Base-by-base conservation (phyloP, 2,888 invertebrate genomes). In the Catocala sponsa region DNA sequence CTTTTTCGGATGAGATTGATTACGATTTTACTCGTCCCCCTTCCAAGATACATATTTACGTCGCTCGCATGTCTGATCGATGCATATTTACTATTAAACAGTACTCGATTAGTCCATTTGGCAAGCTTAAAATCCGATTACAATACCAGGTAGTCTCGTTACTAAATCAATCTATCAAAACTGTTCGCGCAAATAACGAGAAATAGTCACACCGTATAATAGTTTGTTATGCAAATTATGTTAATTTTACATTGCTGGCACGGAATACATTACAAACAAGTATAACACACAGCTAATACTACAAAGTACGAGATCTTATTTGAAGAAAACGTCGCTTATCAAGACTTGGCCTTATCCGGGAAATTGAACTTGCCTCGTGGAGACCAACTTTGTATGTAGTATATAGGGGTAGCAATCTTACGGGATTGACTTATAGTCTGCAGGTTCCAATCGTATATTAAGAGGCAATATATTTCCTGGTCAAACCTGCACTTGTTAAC, bases 141-240 rank as follows among this genome's bases (percentile, higher is more conserved):
- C 12, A 2, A 5, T 25, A 42, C n/a, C 5, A 38, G 9, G 5
- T 13, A 9, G 15, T 38, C 7, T 43, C 41, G 25, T 32, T 43
- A 54, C 44, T 44, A 49, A 55, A 60, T 55, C 49, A 44, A 12
- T 55, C 38, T 54, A 15, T 35, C 7, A 7, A 59, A 54, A 44
- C 54, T 35, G 15, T 49, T 54, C 25, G 12, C 10, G 25, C 11
- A 44, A 54, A 44, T 59, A 55, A 55, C 44, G 6, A 33, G 25
- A 32, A 35, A 13, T 52, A 48, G 25, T 58, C 41, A 32, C 38
- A 41, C 25, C 25, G 38, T 52, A 49, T 50, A 25, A 50, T 49
- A 49, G 57, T 65, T 58, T 63, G 59, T 59, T 65, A 74, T 63
- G 72, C 47, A 74, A 74, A 74, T 69, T 64, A 61, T 65, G 59